phyloP scores from a whole-genome alignment of 2,888 invertebrate species.

The Drosophila picticornis region DNA sequence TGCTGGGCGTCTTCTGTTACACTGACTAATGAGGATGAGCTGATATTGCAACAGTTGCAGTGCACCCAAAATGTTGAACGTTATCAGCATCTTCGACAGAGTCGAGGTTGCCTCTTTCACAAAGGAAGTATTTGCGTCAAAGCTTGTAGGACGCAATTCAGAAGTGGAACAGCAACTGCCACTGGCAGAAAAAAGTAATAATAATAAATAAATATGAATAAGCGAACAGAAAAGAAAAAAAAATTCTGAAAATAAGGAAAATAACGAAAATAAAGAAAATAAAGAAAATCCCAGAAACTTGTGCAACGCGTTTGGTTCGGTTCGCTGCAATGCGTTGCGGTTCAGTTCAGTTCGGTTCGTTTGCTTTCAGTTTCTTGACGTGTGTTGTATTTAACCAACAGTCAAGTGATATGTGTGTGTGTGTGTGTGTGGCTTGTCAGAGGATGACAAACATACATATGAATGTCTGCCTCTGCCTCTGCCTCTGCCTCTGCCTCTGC shows the following conservation, averaged over 20 bases:
- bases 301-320: conserved; percentile 31
- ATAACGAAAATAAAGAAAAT: not conserved
- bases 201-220: not conserved
- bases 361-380: conserved; percentile 40
- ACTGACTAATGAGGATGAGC: not conserved
- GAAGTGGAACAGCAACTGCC: conserved; percentile 32
- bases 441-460: not conserved
- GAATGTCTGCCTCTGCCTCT: not conserved
- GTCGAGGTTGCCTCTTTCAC: conserved; percentile 27
- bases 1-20: not conserved
- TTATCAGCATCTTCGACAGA: conserved; percentile 13
- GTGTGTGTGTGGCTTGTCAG: conserved; percentile 1
- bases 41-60: conserved; percentile 11
- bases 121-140: conserved; percentile 55
- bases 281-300: conserved; percentile 4
- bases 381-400: conserved; percentile 34
- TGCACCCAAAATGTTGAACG: not conserved
- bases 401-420: not conserved
- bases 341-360: conserved; percentile 23
- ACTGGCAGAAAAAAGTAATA: conserved; percentile 28
- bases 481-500: not conserved
- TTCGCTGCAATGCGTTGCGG: conserved; percentile 29
- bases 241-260: not conserved
- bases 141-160: conserved; percentile 45
- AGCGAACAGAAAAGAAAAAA: not conserved